Percentiles rank a stretch among this genome's conserved stretches.
Conservation (phyloP, 2,113 vertebrate species). For the Motacilla alba region DNA sequence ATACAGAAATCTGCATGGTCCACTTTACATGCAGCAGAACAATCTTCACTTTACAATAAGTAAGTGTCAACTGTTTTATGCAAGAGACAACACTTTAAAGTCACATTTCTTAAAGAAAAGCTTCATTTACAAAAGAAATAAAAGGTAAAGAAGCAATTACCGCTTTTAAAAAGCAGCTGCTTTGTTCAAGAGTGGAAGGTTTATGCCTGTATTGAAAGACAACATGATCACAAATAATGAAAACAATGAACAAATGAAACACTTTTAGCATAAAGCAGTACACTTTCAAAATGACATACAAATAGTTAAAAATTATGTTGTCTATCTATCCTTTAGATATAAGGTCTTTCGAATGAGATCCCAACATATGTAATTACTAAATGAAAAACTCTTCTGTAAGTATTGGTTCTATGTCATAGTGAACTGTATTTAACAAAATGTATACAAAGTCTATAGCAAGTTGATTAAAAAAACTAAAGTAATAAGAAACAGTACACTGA, state of each 20-base stretch:
- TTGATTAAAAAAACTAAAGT: constrained; percentile 77
- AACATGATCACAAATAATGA: constrained; percentile 91
- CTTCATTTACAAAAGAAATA: constrained; percentile 87
- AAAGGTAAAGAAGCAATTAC: constrained; percentile 97
- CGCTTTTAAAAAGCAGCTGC: constrained; percentile 94
- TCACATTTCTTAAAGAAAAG: constrained; percentile 83
- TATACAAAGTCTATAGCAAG: constrained; percentile 83
- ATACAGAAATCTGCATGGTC: constrained; percentile 85
- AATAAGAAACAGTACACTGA: constrained; percentile 90
- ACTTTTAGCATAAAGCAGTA: constrained; percentile 82
- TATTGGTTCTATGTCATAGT: constrained; percentile 70
- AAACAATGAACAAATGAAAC: constrained; percentile 84
- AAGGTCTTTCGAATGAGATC: constrained; percentile 75
- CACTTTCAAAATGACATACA: constrained; percentile 85
- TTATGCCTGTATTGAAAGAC: constrained; percentile 95
- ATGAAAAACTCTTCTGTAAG: constrained; percentile 71
- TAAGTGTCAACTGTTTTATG: constrained; percentile 86
- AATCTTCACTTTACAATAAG: constrained; percentile 86
- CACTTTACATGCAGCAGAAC: constrained; percentile 85
- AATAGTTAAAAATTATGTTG: constrained; percentile 79
- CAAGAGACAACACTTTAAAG: constrained; percentile 83
- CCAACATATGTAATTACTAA: constrained; percentile 75
- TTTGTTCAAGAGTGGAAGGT: constrained; percentile 92
- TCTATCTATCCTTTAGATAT: constrained; percentile 74
- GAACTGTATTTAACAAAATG: constrained; percentile 80